Conservation (phyloP, 1,140 invertebrate genomes). For the Stegodyphus dumicola region DNA sequence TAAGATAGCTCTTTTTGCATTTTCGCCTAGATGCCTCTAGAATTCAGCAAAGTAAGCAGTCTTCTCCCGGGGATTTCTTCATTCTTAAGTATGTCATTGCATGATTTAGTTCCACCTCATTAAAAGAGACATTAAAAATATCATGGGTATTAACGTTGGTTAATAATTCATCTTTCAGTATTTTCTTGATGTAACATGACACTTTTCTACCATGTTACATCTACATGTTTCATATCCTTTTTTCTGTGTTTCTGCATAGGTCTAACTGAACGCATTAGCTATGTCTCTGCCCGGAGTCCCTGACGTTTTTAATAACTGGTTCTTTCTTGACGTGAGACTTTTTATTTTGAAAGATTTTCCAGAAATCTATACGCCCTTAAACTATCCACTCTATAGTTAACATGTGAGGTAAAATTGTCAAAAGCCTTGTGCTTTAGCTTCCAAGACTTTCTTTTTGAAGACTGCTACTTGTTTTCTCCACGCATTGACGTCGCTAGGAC, state of each 20-base stretch:
- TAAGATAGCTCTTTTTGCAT: not conserved
- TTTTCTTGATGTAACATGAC: not conserved
- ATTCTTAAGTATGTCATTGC: not conserved
- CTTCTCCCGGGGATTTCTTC: not conserved
- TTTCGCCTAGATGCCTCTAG: not conserved
- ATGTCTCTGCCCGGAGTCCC: not conserved
- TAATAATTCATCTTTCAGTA: not conserved
- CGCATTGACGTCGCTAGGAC: not conserved
- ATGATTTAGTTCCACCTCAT: not conserved
- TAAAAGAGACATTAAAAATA: slow-evolving; percentile 5
- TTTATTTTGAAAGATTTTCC: not conserved
- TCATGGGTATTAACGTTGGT: not conserved
- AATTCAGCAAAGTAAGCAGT: slow-evolving; percentile 6
- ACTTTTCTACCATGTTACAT: slow-evolving; percentile 5
- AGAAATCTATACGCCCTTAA: slow-evolving; percentile 23
- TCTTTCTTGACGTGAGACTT: not conserved
- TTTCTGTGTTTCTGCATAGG: slow-evolving; percentile 7
- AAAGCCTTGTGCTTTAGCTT: slow-evolving; percentile 11
- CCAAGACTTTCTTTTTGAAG: not conserved
- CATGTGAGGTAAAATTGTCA: not conserved
- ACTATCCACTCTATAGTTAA: slow-evolving; percentile 6
- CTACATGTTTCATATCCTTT: too few species aligned
- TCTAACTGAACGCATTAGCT: slow-evolving; percentile 2
- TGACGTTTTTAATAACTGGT: not conserved
- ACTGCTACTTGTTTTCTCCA: slow-evolving; percentile 22